These are phyloP conservation scores for Pleuronectes platessa DNA, from an alignment of 2,113 vertebrate genomes.

Conservation along the genomic window DNA sequence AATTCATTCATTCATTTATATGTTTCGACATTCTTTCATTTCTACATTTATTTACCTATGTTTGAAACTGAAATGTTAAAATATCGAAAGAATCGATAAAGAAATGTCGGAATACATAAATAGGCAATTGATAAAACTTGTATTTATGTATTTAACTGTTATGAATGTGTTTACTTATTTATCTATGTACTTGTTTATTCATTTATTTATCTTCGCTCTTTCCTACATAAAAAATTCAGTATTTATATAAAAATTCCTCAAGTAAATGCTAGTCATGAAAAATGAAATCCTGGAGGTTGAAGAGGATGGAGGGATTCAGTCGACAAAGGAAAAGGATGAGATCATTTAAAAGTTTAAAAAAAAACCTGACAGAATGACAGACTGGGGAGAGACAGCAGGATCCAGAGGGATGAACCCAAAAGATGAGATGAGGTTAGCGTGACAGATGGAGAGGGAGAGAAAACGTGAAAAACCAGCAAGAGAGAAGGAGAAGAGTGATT, in stretches of 20 bases:
- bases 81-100: not conserved
- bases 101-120: too few species aligned
- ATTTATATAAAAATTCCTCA: too few species aligned
- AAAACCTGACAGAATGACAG: slow-evolving; percentile 17
- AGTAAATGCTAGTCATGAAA: not conserved
- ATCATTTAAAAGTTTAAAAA: not conserved
- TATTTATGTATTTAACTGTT: too few species aligned
- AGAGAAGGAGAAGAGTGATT: not conserved
- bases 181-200: too few species aligned
- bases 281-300: not conserved
- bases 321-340: not conserved
- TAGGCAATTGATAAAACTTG: too few species aligned
- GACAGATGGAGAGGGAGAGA: slow-evolving; percentile 46
- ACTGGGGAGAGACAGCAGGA: slow-evolving; percentile 25
- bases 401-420: slow-evolving; percentile 45
- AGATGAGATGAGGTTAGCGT: slow-evolving; percentile 35
- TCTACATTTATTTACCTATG: too few species aligned
- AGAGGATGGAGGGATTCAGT: not conserved
- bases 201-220: too few species aligned
- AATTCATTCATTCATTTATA: too few species aligned
- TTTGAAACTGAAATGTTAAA: not conserved
- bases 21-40: too few species aligned
- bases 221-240: too few species aligned
- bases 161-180: too few species aligned
- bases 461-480: slow-evolving; percentile 19